phyloP scores from a whole-genome alignment of 2,888 invertebrate species.

The Gerris lacustris region DNA sequence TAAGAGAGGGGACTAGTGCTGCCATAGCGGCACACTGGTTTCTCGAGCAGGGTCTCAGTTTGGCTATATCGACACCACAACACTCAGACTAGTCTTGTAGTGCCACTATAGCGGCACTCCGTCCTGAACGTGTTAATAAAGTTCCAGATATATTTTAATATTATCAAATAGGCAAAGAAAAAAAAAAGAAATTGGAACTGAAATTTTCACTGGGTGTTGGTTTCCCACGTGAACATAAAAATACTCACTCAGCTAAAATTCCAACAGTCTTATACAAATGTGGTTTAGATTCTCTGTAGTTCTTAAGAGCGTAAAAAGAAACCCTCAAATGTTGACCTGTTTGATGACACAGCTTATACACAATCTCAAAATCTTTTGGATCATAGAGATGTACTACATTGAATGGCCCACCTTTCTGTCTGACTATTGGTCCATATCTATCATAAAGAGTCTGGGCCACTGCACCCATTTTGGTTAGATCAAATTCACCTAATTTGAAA shows the following conservation, averaged over 20 bases:
- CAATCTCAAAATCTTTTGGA: slow-evolving; percentile 64
- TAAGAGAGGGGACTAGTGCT: no score
- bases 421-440: slow-evolving; percentile 66
- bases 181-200: no score
- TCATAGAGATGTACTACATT: slow-evolving; percentile 66
- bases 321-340: slow-evolving; percentile 55
- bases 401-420: slow-evolving; percentile 56
- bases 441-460: slow-evolving; percentile 58
- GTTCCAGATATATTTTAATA: no score
- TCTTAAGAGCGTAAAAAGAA: slow-evolving; percentile 66
- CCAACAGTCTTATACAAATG: slow-evolving; percentile 69
- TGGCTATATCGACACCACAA: no score
- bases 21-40: no score
- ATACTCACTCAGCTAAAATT: slow-evolving; percentile 64
- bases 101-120: no score
- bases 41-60: no score
- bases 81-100: no score
- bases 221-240: no score
- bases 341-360: slow-evolving; percentile 46
- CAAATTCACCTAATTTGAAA: slow-evolving; percentile 52
- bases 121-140: no score
- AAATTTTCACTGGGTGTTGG: no score
- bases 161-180: no score
- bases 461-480: slow-evolving; percentile 53
- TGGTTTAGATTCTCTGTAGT: slow-evolving; percentile 61